These are phyloP conservation scores for Plagodis dolabraria DNA, from an alignment of 2,888 invertebrate species.

Conservation along the genomic window DNA sequence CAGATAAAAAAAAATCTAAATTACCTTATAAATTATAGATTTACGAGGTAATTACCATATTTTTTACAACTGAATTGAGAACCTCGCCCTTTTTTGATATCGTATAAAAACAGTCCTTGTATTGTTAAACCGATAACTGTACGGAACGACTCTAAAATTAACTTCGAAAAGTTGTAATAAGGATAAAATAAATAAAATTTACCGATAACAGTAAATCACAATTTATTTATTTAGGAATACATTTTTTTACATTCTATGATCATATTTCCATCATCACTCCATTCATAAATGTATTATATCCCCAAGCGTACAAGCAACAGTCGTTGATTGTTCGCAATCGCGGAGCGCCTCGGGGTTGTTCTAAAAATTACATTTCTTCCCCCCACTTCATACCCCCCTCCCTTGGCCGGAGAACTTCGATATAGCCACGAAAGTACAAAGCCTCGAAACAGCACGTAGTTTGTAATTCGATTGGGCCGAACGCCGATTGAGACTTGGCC, in stretches of 20 bases:
- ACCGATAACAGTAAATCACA: too few relatives aligned
- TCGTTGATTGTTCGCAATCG: constrained; percentile 54
- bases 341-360: constrained; percentile 58
- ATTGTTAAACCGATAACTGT: too few relatives aligned
- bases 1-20: too few relatives aligned
- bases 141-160: too few relatives aligned
- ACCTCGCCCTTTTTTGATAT: too few relatives aligned
- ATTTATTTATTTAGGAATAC: too few relatives aligned
- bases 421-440: constrained; percentile 57
- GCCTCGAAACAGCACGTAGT: constrained; percentile 72
- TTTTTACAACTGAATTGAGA: too few relatives aligned
- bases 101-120: too few relatives aligned
- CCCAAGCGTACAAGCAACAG: constrained; percentile 40
- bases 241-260: background rate
- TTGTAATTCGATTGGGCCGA: constrained; percentile 76
- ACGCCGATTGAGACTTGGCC: constrained; percentile 76
- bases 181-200: too few relatives aligned
- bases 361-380: constrained; percentile 70
- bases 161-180: too few relatives aligned
- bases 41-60: too few relatives aligned
- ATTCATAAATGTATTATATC: constrained; percentile 24
- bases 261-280: background rate
- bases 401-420: constrained; percentile 44
- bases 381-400: constrained; percentile 21
- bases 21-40: too few relatives aligned